Percentiles rank a stretch among this genome's conserved stretches.
Evolutionary conservation across 2,888 invertebrate genomes (phyloP).

Genomic region (Cartodere bifasciata): DNA sequence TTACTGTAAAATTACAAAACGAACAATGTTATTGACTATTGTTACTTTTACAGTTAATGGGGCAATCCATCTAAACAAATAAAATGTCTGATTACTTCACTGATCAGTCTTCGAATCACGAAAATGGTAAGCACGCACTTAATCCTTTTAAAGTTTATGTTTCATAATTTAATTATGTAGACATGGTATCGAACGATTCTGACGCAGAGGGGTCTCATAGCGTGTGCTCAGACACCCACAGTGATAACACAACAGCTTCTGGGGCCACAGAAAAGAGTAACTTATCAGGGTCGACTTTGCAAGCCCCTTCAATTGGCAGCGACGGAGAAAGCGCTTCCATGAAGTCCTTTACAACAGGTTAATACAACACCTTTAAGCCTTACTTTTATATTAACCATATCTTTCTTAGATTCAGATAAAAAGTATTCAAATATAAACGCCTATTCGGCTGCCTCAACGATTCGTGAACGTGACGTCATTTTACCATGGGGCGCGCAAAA

Average conservation of each 20-base stretch:
- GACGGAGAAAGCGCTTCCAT: conserved; percentile 10
- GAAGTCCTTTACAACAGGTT: conserved; percentile 15
- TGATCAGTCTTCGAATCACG: not conserved
- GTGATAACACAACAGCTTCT: conserved; percentile 32
- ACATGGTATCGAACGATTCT: conserved; percentile 25
- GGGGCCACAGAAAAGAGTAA: conserved; percentile 30
- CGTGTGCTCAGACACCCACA: conserved; percentile 33
- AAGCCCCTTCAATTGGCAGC: conserved; percentile 18
- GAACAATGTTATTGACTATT: too few species aligned
- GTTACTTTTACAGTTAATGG: too few species aligned
- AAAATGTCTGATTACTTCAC: not conserved
- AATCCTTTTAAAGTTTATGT: conserved; percentile 1
- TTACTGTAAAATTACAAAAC: too few species aligned
- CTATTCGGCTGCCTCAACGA: not conserved
- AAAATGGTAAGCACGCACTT: not conserved
- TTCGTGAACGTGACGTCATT: conserved; percentile 31
- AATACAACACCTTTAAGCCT: too few species aligned
- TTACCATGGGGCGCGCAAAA: conserved; percentile 79
- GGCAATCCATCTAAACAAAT: too few species aligned
- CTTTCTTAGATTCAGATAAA: conserved; percentile 7
- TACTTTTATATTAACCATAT: not conserved
- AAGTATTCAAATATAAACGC: not conserved
- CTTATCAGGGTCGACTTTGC: conserved; percentile 27
- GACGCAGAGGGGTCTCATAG: conserved; percentile 33
- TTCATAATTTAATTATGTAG: conserved; percentile 5